Base-by-base conservation (phyloP, 2,113 vertebrate species). In the Rhinogobius similis region DNA sequence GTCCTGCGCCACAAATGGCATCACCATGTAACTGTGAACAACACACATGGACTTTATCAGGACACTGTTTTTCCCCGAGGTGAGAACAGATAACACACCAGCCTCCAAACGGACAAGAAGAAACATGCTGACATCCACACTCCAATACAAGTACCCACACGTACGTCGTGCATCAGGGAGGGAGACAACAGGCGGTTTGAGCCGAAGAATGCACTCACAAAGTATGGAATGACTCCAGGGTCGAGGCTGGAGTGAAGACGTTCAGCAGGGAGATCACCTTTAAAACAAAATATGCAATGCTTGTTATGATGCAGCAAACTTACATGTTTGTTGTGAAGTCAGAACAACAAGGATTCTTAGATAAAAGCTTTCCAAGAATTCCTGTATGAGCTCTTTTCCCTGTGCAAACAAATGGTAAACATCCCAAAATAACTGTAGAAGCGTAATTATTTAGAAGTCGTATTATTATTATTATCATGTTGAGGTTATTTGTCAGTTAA, bases 251-350 rank as follows among this genome's bases (percentile, higher is more conserved):
- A 39, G 93, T 94, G 87, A 94, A 95, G 80, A 94, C 94, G 55
- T 94, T 79, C 2, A 95, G 82, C 39, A 95, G 92, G 65, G 84
- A 90, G 76, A 95, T 94, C 62, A 94, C 93, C 94, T 95, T 75
- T 10, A 2, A 73, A 71, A 24, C 41, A 48, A 53, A 77, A 63
- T 23, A 13, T 1, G 36, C 12, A n/a, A 36, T 21, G 53, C 11
- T 56, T n/a, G 20, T 62, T 38, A n/a, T 8, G 7, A 9, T 11
- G 18, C 20, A 29, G 10, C 29, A 10, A 8, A n/a, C 5, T 61
- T 10, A 52, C n/a, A n/a, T n/a, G n/a, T n/a, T n/a, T n/a, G n/a
- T n/a, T n/a, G n/a, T n/a, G n/a, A n/a, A 10, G 1, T 26, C 52
- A 55, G 10, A 26, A 26, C 52, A 53, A 53, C 21, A 21, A 24